Conservation (phyloP, 2,797 vertebrate genomes). For the Microctenopoma steveboyesi region DNA sequence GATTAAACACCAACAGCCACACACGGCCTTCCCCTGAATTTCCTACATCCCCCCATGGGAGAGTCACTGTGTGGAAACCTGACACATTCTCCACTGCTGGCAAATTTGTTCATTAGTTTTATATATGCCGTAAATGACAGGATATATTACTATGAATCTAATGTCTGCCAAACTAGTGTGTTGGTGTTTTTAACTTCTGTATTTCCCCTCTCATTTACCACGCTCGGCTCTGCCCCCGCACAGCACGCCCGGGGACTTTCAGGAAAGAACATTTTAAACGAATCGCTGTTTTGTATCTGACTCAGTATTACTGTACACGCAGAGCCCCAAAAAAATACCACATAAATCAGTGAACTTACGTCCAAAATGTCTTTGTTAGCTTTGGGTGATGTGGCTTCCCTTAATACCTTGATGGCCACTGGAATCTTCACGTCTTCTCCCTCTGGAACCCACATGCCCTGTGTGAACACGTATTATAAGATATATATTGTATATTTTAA, state of each 20-base stretch:
- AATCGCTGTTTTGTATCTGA: slow-evolving; percentile 19
- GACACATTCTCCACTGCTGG: slow-evolving; percentile 49
- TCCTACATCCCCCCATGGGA: slow-evolving; percentile 38
- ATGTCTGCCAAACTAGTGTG: not conserved
- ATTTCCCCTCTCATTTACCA: slow-evolving; percentile 29
- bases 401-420: slow-evolving; percentile 97
- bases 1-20: slow-evolving; percentile 60
- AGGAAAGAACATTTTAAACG: slow-evolving; percentile 27
- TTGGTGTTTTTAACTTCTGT: not conserved
- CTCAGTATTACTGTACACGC: slow-evolving; percentile 27
- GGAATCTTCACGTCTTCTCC: slow-evolving; percentile 99
- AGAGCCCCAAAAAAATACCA: not conserved
- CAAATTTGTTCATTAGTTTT: slow-evolving; percentile 51
- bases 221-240: not conserved
- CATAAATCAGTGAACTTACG: slow-evolving; percentile 83
- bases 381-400: slow-evolving; percentile 96
- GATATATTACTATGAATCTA: slow-evolving; percentile 26
- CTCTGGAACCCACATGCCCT: slow-evolving; percentile 99
- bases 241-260: slow-evolving; percentile 2
- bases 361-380: slow-evolving; percentile 99
- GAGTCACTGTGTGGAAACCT: slow-evolving; percentile 34
- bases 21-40: slow-evolving; percentile 44
- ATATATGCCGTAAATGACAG: slow-evolving; percentile 47
- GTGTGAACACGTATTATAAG: slow-evolving; percentile 33
- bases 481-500: not conserved